Evolutionary conservation across 2,797 vertebrate genomes (phyloP).

Genomic region (Enteromius afrohamiltoni): DNA sequence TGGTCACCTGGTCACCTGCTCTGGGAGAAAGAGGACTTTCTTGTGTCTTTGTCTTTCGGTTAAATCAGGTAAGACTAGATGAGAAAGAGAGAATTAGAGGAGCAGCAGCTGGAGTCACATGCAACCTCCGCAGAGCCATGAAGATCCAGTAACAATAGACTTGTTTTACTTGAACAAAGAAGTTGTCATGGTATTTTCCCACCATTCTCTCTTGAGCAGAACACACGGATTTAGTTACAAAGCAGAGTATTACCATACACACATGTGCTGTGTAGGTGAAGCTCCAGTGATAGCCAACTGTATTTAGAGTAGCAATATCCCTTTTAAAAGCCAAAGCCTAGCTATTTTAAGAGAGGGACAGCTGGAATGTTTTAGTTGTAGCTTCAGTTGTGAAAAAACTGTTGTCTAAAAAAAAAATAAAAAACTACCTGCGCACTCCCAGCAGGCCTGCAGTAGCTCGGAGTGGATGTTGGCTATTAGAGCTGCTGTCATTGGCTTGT

Average conservation of each 20-base stretch:
- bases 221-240: conserved; percentile 36
- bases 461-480: conserved; percentile 1
- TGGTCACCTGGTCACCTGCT: conserved; percentile 28
- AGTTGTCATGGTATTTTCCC: conserved; percentile 29
- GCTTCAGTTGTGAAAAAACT: neutral
- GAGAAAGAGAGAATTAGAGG: conserved; percentile 28
- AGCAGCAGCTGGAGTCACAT: neutral
- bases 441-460: neutral
- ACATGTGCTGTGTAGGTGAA: conserved; percentile 41
- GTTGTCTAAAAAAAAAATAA: neutral
- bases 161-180: conserved; percentile 36
- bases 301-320: neutral
- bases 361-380: neutral
- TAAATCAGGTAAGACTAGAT: conserved; percentile 46
- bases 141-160: conserved; percentile 30
- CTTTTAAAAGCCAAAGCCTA: conserved; percentile 7
- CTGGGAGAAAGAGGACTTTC: conserved; percentile 45
- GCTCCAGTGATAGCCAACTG: neutral
- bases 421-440: neutral
- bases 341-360: neutral
- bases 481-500: neutral
- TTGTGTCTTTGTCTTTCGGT: conserved; percentile 29
- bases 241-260: conserved; percentile 16
- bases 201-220: conserved; percentile 40
- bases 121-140: conserved; percentile 18